A percentile compares a stretch with the other conserved stretches of the same genome.
These are phyloP conservation scores for Archips crataeganus DNA, from an alignment of 2,888 invertebrate species.

Conservation along the genomic window DNA sequence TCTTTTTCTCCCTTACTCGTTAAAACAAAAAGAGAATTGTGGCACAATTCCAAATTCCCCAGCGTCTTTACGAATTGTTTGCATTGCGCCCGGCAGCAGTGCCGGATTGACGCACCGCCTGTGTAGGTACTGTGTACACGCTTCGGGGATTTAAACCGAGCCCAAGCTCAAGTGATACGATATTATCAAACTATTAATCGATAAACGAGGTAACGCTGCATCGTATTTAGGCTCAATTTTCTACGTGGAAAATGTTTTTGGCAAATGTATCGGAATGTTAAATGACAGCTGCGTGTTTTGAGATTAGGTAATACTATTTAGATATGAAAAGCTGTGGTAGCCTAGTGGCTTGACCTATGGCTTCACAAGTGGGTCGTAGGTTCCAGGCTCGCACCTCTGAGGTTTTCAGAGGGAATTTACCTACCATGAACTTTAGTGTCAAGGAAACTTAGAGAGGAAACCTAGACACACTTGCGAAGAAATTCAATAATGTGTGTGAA, in stretches of 20 bases:
- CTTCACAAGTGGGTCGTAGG: no score
- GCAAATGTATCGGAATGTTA: conserved; percentile 22
- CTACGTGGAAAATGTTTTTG: conserved; percentile 8
- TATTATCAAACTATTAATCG: conserved; percentile 29
- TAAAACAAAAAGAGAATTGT: conserved; percentile 56
- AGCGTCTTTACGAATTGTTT: conserved; percentile 76
- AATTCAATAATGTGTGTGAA: no score
- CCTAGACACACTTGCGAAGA: no score
- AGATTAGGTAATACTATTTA: neutral
- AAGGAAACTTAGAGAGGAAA: no score
- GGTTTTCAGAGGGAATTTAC: no score
- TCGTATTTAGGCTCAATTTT: conserved; percentile 22
- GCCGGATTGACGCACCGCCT: conserved; percentile 67
- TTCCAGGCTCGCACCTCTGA: no score
- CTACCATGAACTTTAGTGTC: no score
- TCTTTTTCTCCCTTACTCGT: conserved; percentile 23
- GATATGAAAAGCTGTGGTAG: no score
- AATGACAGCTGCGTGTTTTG: neutral
- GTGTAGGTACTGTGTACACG: neutral
- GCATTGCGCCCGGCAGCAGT: conserved; percentile 64
- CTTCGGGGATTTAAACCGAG: neutral
- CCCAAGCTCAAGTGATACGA: conserved; percentile 6
- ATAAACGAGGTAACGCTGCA: conserved; percentile 7
- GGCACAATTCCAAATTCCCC: conserved; percentile 78
- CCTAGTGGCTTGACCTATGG: no score